Conservation (phyloP, 2,888 invertebrate species). For the Tipula unca region DNA sequence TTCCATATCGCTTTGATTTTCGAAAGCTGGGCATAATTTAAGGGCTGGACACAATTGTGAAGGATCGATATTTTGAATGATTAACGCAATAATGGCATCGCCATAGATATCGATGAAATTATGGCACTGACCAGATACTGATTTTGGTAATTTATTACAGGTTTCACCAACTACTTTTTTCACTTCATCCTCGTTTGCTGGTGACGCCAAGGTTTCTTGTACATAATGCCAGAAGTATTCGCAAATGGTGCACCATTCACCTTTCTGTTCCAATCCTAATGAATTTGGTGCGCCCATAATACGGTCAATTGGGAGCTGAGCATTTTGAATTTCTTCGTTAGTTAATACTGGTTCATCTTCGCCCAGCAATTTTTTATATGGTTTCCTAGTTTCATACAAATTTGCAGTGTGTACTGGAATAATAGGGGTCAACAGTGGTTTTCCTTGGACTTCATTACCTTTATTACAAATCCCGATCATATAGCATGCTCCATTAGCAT, state of each 20-base stretch:
- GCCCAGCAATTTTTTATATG: slow-evolving; percentile 31
- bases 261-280: slow-evolving; percentile 38
- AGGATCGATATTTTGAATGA: slow-evolving; percentile 53
- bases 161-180: slow-evolving; percentile 57
- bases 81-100: slow-evolving; percentile 65
- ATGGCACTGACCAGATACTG: slow-evolving; percentile 56
- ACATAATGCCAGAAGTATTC: slow-evolving; percentile 73
- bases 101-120: slow-evolving; percentile 73
- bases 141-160: slow-evolving; percentile 57
- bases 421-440: slow-evolving; percentile 52
- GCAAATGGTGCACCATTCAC: slow-evolving; percentile 61
- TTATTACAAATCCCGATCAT: slow-evolving; percentile 48
- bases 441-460: slow-evolving; percentile 25
- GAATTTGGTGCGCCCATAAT: slow-evolving; percentile 40
- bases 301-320: slow-evolving; percentile 47
- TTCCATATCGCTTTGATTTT: slow-evolving; percentile 44
- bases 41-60: slow-evolving; percentile 54
- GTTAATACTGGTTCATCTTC: slow-evolving; percentile 35
- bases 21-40: slow-evolving; percentile 54
- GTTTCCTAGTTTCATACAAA: slow-evolving; percentile 35
- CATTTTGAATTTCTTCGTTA: slow-evolving; percentile 34
- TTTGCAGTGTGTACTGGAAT: slow-evolving; percentile 46
- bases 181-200: slow-evolving; percentile 58
- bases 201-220: slow-evolving; percentile 62
- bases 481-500: slow-evolving; percentile 60